A percentile compares a stretch with the other conserved stretches of the same genome.
phyloP scores from a whole-genome alignment of 1,140 invertebrate genomes.

The Drosophila fuyamai region DNA sequence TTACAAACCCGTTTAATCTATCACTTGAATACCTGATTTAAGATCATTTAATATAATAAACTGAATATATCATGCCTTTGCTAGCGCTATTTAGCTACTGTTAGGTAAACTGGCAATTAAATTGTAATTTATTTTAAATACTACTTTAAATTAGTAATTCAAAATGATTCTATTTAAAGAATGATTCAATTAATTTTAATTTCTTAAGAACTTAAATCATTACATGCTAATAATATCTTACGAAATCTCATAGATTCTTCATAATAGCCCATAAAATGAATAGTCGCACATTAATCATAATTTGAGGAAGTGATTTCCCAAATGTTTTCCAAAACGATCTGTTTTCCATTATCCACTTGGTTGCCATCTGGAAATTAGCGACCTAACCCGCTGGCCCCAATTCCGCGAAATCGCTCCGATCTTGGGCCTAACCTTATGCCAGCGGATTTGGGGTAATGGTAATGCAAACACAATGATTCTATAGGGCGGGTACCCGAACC shows the following conservation, averaged over 20 bases:
- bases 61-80: no score
- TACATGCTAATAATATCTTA: background rate
- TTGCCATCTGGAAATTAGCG: conserved; percentile 19
- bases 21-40: background rate
- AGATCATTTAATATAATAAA: background rate
- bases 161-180: no score
- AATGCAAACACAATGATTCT: conserved; percentile 38
- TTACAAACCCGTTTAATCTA: background rate
- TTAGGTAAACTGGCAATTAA: no score
- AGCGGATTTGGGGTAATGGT: conserved; percentile 15
- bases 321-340: conserved; percentile 2
- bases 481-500: conserved; percentile 11
- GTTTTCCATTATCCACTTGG: conserved; percentile 10
- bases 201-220: background rate
- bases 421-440: conserved; percentile 39
- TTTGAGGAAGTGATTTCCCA: conserved; percentile 12
- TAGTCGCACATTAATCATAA: background rate
- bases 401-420: conserved; percentile 26
- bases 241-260: background rate
- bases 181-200: background rate
- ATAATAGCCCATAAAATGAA: background rate
- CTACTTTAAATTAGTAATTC: no score
- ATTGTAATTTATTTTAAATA: no score
- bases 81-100: no score
- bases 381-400: conserved; percentile 29